Percentiles rank a stretch among this genome's conserved stretches.
phyloP scores from a whole-genome alignment of 2,888 invertebrate species.

The Polydrusus cervinus region DNA sequence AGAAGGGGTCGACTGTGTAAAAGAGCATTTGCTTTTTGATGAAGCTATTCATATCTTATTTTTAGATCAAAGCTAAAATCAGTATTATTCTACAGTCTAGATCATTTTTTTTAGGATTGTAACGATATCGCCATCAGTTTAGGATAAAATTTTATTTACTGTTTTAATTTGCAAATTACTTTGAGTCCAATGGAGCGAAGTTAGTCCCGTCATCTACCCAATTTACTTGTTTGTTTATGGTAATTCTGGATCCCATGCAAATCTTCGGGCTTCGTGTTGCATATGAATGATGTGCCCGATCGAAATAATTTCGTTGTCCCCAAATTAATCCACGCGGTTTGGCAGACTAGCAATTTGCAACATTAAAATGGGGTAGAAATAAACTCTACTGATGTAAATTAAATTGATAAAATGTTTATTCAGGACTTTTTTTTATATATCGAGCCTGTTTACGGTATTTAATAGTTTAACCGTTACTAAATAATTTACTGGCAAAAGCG shows the following conservation, averaged over 20 bases:
- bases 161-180: slow-evolving; percentile 26
- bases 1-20: too few species aligned
- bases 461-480: too few species aligned
- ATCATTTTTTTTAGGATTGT: too few species aligned
- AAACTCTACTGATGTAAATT: slow-evolving; percentile 19
- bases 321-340: slow-evolving; percentile 29
- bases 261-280: slow-evolving; percentile 21
- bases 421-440: not conserved
- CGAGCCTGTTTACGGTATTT: too few species aligned
- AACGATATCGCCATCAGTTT: too few species aligned
- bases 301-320: slow-evolving; percentile 29
- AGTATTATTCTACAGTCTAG: too few species aligned
- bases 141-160: not conserved
- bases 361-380: slow-evolving; percentile 23
- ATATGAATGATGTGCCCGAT: slow-evolving; percentile 29
- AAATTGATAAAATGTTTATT: slow-evolving; percentile 16
- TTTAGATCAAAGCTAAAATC: too few species aligned
- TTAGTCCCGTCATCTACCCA: slow-evolving; percentile 27
- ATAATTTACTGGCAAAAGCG: too few species aligned
- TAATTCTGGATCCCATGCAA: slow-evolving; percentile 28
- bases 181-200: slow-evolving; percentile 24
- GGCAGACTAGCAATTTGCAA: slow-evolving; percentile 26
- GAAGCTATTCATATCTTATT: too few species aligned
- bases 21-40: too few species aligned
- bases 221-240: slow-evolving; percentile 31